Percentiles rank a stretch among this genome's conserved stretches.
phyloP scores from a whole-genome alignment of 1,140 invertebrate species.

The Saccostrea cuccullata region DNA sequence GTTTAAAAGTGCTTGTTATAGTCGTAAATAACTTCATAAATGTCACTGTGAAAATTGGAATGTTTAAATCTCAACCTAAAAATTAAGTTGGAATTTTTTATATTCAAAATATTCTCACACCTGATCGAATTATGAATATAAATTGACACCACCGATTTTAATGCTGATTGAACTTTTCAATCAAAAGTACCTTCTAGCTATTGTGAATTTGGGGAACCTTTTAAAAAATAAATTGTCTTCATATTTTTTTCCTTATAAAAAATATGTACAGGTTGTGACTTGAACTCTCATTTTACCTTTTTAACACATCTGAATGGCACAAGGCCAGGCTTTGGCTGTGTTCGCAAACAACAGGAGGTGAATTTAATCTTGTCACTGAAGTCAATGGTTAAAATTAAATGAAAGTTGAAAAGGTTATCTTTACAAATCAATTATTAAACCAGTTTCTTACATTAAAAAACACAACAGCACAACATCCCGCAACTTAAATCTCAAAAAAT shows the following conservation, averaged over 20 bases:
- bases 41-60: background rate
- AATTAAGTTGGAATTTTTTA: background rate
- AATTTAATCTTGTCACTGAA: constrained; percentile 31
- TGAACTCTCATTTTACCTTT: background rate
- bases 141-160: background rate
- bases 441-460: background rate
- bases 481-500: background rate
- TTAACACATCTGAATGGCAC: constrained; percentile 11
- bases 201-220: background rate
- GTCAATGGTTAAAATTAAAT: background rate
- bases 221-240: background rate
- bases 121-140: constrained; percentile 13
- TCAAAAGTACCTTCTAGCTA: background rate
- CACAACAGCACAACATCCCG: background rate
- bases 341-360: background rate
- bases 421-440: background rate
- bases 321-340: background rate
- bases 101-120: background rate
- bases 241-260: background rate
- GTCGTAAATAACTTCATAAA: constrained; percentile 2
- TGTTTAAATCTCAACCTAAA: constrained; percentile 13
- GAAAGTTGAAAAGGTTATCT: constrained; percentile 23
- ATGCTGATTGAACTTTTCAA: background rate
- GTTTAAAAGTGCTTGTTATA: constrained; percentile 7
- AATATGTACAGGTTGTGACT: background rate